Evolutionary conservation across 2,113 vertebrate genomes (phyloP), one percentile per base, ranked within the genome.

Genomic region (Ramphastos sulfuratus): DNA sequence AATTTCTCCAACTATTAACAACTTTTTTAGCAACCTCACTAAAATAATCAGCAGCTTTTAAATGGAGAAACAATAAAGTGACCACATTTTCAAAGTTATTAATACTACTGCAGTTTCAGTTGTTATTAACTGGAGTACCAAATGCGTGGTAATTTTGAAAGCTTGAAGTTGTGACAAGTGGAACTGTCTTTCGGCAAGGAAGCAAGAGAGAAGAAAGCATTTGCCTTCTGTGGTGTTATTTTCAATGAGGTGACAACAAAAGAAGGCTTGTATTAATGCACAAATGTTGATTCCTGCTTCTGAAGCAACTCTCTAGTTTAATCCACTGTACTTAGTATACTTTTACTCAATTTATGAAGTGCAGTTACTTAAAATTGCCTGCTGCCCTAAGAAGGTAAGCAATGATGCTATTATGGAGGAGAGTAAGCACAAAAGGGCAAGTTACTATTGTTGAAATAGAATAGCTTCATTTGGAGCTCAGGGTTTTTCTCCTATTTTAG

Each of bases 191-290:
- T 85, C 42, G 28, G 71, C 37, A 87, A 82, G 78, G 73, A 94
- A 90, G 63, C 46, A 67, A 83, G 31, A 59, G 25, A 65, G 78
- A 90, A 79, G 50, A 94, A 94, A 80, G 52, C 48, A 50, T 66
- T 92, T 87, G 33, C 33, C 24, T 80, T 93, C 80, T 4, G 4
- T n/a, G 18, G 56, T 79, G 66, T 79, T 92, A 90, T 88, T 92
- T 92, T 86, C 79, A 90, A 78, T 74, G 56, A 90, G 60, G 15
- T 86, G 85, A 86, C 89, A 94, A 77, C 74, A 94, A 90, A 86
- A 50, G 28, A 95, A 80, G 35, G 44, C 61, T n/a, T 65, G 55
- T 71, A 75, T 59, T 59, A 90, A 76, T 9, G 55, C 54, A 75
- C 50, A 86, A 87, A 55, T 2, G 1, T 77, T 89, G 64, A 94